Evolutionary conservation across 1,140 invertebrate genomes (phyloP).

Genomic region (Chrysomallon squamiferum): DNA sequence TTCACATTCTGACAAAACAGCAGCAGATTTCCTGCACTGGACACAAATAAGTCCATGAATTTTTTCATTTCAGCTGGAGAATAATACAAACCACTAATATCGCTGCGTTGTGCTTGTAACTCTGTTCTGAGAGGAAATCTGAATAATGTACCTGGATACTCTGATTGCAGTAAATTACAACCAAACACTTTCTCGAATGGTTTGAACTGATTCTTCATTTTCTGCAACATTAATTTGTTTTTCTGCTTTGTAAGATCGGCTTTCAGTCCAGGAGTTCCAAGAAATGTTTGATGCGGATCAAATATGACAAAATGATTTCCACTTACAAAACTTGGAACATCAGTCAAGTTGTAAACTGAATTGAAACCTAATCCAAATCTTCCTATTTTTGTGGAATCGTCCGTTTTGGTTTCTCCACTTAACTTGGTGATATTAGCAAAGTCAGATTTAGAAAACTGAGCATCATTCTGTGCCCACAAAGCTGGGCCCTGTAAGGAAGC

Average conservation of each 20-base stretch:
- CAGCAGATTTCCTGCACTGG: conserved; percentile 41
- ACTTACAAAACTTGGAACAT: conserved; percentile 58
- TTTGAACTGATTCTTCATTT: conserved; percentile 16
- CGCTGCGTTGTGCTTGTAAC: conserved; percentile 38
- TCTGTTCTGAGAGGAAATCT: conserved; percentile 43
- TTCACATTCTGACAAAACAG: conserved; percentile 58
- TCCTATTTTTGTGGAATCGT: conserved; percentile 46
- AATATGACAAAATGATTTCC: conserved; percentile 52
- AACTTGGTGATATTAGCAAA: conserved; percentile 50
- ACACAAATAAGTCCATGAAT: conserved; percentile 42
- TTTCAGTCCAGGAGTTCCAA: conserved; percentile 41
- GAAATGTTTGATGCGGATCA: conserved; percentile 54
- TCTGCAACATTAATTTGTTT: conserved; percentile 7
- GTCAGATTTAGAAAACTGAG: conserved; percentile 43
- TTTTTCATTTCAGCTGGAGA: conserved; percentile 30
- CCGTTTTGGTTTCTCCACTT: conserved; percentile 50
- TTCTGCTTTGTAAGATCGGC: conserved; percentile 5
- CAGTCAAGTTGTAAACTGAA: conserved; percentile 59
- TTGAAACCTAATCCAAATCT: conserved; percentile 55
- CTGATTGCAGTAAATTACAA: conserved; percentile 13
- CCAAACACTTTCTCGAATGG: conserved; percentile 41
- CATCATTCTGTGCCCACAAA: conserved; percentile 53
- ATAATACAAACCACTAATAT: conserved; percentile 43
- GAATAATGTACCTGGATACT: conserved; percentile 45
- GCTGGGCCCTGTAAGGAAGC: conserved; percentile 50